Percentiles rank a stretch among this genome's conserved stretches.
phyloP scores from a whole-genome alignment of 2,888 invertebrate species.

The Tethea ocularis region DNA sequence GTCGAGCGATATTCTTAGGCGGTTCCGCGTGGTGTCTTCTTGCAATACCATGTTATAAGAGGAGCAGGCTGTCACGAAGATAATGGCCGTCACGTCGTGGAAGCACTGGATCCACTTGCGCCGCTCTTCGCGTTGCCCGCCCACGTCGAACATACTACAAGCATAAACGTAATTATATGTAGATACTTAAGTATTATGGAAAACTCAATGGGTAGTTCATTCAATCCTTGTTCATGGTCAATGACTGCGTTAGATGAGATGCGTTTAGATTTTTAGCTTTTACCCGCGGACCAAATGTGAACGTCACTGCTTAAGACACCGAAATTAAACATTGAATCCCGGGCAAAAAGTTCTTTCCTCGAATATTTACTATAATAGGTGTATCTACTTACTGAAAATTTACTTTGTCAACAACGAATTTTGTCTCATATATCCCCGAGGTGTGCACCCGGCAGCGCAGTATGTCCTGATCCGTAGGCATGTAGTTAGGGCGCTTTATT shows the following conservation, averaged over 20 bases:
- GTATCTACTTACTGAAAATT: constrained; percentile 97
- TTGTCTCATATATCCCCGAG: constrained; percentile 99
- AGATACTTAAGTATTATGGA: too few relatives aligned
- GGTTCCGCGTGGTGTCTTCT: constrained; percentile 99
- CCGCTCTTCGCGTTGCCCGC: constrained; percentile 99
- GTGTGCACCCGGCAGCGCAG: constrained; percentile 99
- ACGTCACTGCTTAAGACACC: too few relatives aligned
- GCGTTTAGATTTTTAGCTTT: too few relatives aligned
- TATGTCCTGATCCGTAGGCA: constrained; percentile 99
- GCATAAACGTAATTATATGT: too few relatives aligned
- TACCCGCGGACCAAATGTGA: too few relatives aligned
- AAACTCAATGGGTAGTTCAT: too few relatives aligned
- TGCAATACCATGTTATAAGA: constrained; percentile 99
- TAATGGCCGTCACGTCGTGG: constrained; percentile 99
- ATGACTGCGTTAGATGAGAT: too few relatives aligned
- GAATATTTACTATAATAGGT: too few relatives aligned
- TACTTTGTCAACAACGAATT: constrained; percentile 99
- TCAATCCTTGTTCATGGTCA: too few relatives aligned
- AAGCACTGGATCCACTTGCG: constrained; percentile 99
- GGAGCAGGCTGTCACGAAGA: constrained; percentile 99
- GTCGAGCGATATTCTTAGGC: constrained; percentile 98
- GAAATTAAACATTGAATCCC: too few relatives aligned
- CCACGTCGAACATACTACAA: constrained; percentile 99
- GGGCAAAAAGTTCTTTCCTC: too few relatives aligned
- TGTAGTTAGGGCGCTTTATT: constrained; percentile 98